Conservation (phyloP, 2,888 invertebrate genomes). For the Drosophila anomelani region DNA sequence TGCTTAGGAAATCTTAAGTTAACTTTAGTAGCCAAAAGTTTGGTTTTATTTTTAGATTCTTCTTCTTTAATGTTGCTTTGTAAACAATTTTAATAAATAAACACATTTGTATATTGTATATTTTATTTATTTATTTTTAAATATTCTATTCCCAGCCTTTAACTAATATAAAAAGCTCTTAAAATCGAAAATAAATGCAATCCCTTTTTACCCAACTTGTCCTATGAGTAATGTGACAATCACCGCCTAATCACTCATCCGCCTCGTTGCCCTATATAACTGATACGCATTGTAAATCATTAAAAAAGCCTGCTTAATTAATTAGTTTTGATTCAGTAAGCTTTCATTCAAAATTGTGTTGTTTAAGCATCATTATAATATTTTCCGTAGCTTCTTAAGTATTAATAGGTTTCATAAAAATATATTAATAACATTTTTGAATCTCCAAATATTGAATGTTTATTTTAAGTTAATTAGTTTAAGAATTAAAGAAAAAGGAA, state of each 20-base stretch:
- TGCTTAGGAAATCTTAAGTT: not conserved
- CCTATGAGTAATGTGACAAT: constrained; percentile 11
- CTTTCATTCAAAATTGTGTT: too few species aligned
- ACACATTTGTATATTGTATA: too few species aligned
- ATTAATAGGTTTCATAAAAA: not conserved
- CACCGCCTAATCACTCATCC: constrained; percentile 18
- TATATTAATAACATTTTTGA: rapidly evolving
- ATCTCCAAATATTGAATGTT: too few species aligned
- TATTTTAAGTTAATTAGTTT: not conserved
- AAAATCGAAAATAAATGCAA: too few species aligned
- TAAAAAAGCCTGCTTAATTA: not conserved
- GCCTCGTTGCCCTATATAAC: constrained; percentile 2
- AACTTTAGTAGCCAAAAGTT: not conserved
- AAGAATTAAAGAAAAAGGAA: not conserved
- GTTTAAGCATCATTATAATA: too few species aligned
- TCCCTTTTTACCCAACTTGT: not conserved
- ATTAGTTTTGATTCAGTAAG: not conserved
- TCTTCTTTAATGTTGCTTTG: not conserved
- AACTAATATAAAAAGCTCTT: not conserved
- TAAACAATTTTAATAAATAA: not conserved
- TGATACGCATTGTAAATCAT: constrained; percentile 27
- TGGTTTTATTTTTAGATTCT: not conserved
- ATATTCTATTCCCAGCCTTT: too few species aligned
- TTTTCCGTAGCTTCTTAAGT: not conserved
- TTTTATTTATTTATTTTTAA: too few species aligned